A percentile compares a stretch with the other conserved stretches of the same genome.
Conservation (phyloP, 2,113 vertebrate species). For the Martes martes region DNA sequence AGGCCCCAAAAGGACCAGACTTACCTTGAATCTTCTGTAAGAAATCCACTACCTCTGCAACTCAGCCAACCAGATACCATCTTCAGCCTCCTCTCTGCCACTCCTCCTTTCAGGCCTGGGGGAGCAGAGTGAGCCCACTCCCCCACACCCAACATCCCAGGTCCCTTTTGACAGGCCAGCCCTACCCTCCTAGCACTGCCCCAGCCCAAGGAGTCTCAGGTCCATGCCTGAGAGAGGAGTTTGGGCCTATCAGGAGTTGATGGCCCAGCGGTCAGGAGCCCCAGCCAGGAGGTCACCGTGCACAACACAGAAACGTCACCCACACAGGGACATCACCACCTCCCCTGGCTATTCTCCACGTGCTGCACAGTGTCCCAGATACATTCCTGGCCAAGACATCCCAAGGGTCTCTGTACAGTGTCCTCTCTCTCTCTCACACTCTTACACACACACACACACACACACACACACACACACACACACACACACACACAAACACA, state of each 20-base stretch:
- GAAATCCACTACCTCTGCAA: neutral
- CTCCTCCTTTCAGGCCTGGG: neutral
- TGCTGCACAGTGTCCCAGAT: fast-evolving
- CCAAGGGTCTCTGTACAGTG: no score
- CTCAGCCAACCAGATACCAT: neutral
- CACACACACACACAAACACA: neutral
- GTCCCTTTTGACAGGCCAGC: neutral
- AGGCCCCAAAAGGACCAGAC: neutral
- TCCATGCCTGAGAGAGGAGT: neutral
- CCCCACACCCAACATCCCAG: neutral
- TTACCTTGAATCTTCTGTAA: neutral
- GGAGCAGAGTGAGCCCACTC: neutral
- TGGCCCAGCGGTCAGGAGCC: neutral
- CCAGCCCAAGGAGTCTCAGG: neutral
- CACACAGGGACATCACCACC: neutral
- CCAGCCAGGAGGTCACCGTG: neutral
- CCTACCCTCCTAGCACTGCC: no score
- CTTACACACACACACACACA: no score
- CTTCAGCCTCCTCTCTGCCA: neutral
- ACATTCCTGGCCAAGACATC: neutral
- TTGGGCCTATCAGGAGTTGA: neutral
- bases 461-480: neutral
- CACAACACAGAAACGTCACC: fast-evolving
- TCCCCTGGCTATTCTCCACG: neutral
- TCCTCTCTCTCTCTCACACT: no score